phyloP scores from a whole-genome alignment of 2,797 vertebrate species.

The Intellagama lesueurii region DNA sequence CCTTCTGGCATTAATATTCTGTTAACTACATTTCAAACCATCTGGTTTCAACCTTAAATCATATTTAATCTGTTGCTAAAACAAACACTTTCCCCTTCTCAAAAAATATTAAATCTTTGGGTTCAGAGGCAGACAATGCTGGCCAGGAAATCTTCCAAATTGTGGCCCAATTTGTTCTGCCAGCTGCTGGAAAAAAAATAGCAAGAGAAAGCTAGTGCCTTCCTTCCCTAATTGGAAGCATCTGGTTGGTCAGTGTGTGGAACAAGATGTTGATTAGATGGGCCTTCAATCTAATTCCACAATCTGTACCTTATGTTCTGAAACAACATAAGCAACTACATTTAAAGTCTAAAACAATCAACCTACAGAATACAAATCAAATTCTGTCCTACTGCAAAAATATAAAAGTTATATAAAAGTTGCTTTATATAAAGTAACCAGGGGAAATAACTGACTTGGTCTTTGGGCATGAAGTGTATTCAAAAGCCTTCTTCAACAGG shows the following conservation, averaged over 20 bases:
- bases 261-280: not conserved
- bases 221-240: not conserved
- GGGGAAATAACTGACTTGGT: not conserved
- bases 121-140: not conserved
- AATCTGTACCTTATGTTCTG: not conserved
- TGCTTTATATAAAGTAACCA: not conserved
- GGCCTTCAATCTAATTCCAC: not conserved
- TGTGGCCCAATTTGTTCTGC: not conserved
- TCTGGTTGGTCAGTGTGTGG: not conserved
- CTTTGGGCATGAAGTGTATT: not conserved
- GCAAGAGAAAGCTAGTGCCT: not conserved
- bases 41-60: not conserved
- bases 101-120: not conserved
- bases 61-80: not conserved
- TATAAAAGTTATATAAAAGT: not conserved
- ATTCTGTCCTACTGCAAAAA: not conserved
- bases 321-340: not conserved
- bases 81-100: not conserved
- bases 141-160: too few relatives aligned
- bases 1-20: constrained; percentile 6
- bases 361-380: not conserved
- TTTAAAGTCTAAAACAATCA: not conserved
- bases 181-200: not conserved
- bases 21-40: not conserved
- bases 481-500: not conserved